Conservation (phyloP, 2,797 vertebrate species). For the Rousettus madagascariensis region DNA sequence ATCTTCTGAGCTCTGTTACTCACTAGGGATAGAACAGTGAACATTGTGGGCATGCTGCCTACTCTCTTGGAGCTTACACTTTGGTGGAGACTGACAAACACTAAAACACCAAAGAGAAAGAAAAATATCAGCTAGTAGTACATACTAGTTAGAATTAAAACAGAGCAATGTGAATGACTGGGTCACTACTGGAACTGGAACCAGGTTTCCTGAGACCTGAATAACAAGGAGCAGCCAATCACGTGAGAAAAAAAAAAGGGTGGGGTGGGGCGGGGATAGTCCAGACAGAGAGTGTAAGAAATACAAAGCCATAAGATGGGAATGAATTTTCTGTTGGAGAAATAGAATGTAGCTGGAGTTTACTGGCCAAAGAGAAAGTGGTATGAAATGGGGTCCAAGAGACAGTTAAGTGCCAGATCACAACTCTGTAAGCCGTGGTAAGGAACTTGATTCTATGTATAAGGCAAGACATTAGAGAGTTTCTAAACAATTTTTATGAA, state of each 20-base stretch:
- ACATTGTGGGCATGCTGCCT: rapidly evolving
- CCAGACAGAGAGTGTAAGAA: not conserved
- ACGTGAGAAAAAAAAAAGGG: not conserved
- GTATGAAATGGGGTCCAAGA: not conserved
- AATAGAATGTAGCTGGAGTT: not conserved
- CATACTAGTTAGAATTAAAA: not conserved
- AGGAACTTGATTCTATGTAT: not conserved
- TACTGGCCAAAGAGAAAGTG: not conserved
- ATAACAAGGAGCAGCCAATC: not conserved
- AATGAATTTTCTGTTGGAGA: not conserved
- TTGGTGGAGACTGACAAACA: not conserved
- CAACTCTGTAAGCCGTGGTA: not conserved
- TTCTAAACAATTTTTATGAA: not conserved
- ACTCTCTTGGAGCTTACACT: not conserved
- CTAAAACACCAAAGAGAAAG: not conserved
- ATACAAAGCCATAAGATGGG: not conserved
- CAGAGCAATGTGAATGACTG: not conserved
- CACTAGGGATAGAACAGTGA: not conserved
- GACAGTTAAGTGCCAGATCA: no score
- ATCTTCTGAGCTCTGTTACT: not conserved
- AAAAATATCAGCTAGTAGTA: not conserved
- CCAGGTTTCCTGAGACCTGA: not conserved
- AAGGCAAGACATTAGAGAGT: not conserved
- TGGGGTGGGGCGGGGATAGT: not conserved
- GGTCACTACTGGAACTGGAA: not conserved